phyloP scores from a whole-genome alignment of 1,140 invertebrate species.

The Drosophila pseudoobscura region DNA sequence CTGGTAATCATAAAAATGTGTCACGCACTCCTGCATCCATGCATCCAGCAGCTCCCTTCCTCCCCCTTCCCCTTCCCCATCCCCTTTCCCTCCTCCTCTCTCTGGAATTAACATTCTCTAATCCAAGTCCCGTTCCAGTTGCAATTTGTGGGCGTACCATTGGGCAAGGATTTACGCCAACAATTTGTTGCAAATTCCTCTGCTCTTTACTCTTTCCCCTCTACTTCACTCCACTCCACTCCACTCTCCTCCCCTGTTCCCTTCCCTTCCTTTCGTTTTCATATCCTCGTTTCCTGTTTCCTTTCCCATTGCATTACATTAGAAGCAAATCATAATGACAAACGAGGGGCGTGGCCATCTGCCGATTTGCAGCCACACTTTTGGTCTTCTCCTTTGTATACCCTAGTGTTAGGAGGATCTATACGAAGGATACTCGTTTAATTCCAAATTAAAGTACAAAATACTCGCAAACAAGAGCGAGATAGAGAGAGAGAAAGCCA shows the following conservation, averaged over 20 bases:
- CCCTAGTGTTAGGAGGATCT: too few species aligned
- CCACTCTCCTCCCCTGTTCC: too few species aligned
- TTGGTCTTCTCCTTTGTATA: not conserved
- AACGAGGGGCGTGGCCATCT: conserved; percentile 28
- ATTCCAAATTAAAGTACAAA: too few species aligned
- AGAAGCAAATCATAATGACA: conserved; percentile 61
- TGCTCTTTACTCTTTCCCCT: not conserved
- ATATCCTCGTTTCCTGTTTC: too few species aligned
- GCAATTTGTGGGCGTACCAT: conserved; percentile 34
- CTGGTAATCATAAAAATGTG: conserved; percentile 58
- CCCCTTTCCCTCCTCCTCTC: not conserved
- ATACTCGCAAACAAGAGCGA: too few species aligned
- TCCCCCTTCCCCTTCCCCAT: not conserved
- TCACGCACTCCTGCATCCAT: conserved; percentile 41
- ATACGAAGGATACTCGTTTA: too few species aligned
- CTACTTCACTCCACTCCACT: not conserved
- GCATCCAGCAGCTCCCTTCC: not conserved
- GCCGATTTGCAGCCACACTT: conserved; percentile 12
- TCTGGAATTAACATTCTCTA: conserved; percentile 29
- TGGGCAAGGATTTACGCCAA: conserved; percentile 62
- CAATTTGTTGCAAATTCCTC: conserved; percentile 65
- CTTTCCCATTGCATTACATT: conserved; percentile 27
- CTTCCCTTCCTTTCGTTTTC: too few species aligned
- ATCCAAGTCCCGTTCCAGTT: conserved; percentile 15
- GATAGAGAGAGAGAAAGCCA: too few species aligned